Evolutionary conservation across 2,113 vertebrate genomes (phyloP), one percentile per base, ranked within the genome.

Genomic region (Myrmophylax atrothorax): DNA sequence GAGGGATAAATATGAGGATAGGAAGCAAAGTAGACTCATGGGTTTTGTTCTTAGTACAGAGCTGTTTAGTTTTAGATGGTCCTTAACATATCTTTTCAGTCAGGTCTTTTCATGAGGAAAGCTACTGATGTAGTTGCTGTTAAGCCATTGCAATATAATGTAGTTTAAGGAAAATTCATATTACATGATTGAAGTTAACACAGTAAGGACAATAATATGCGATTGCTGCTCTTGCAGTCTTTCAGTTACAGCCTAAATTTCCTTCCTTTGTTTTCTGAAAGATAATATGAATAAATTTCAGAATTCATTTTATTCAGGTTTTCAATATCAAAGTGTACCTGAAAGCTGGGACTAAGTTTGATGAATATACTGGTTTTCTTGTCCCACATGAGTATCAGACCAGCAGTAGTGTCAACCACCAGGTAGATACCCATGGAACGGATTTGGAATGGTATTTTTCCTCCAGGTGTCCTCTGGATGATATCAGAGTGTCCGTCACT

Each of bases 331-430:
- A 85, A 91, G 64, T 93, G 95, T 96, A 99, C 99, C 98, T 98
- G 97, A 96, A 98, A 99, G 25, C 96, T 59, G 4, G 98, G 98
- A 60, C 94, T 98, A 28, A 99, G 97, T 79, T 98, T 98, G 85
- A 99, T 98, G 94, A 98, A 99, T 77, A 99, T 97, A 87, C 98
- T 99, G 67, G 99, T 99, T 97, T 98, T 99, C 95, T 94, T 98
- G 97, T 99, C 99, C 99, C 99, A 99, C 97, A 98, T 98, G 29
- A 99, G 95, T 84, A 98, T 97, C 26, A 99, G 83, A 28, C 99
- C 99, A 15, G 64, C 55, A 12, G 97, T 93, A 7, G 98, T 97
- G 18, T 98, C 98, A 93, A 99, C 97, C 70, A 99, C 98, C 70
- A 98, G 72, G 97, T 99, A 99, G 93, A 98, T 97, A 31, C 99